These are phyloP conservation scores for Clepsis dumicolana DNA, from an alignment of 2,888 invertebrate genomes.

Conservation along the genomic window DNA sequence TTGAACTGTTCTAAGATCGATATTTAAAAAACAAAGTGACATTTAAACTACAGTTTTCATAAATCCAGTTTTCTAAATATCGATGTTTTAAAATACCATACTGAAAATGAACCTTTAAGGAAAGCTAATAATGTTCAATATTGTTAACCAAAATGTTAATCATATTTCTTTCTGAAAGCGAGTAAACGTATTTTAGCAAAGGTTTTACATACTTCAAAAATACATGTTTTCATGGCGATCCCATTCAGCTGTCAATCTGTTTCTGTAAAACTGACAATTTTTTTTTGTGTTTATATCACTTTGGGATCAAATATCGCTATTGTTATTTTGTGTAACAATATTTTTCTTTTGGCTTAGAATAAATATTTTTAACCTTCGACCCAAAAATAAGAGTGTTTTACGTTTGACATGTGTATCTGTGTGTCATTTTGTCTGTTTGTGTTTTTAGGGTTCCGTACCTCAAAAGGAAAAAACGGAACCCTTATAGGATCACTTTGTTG, in stretches of 20 bases:
- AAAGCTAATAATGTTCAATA: background rate
- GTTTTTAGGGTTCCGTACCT: too few species aligned
- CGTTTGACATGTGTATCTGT: too few species aligned
- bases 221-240: slow-evolving; percentile 10
- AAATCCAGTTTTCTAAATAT: background rate
- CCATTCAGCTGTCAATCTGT: slow-evolving; percentile 38
- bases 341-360: background rate
- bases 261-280: slow-evolving; percentile 5
- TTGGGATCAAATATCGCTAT: background rate
- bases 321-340: background rate
- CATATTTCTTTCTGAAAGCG: background rate
- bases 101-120: background rate
- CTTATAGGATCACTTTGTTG: too few species aligned
- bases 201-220: slow-evolving; percentile 19
- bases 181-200: background rate
- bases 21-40: slow-evolving; percentile 28
- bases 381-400: too few species aligned
- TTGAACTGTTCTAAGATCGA: background rate
- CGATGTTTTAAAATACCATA: background rate
- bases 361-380: too few species aligned
- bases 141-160: background rate
- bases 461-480: too few species aligned
- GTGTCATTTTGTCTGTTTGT: too few species aligned
- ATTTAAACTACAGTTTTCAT: slow-evolving; percentile 3
- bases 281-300: slow-evolving; percentile 7